Evolutionary conservation across 35 echinoderm and acorn worm genomes (phyloP).

Genomic region (Apostichopus japonicus): DNA sequence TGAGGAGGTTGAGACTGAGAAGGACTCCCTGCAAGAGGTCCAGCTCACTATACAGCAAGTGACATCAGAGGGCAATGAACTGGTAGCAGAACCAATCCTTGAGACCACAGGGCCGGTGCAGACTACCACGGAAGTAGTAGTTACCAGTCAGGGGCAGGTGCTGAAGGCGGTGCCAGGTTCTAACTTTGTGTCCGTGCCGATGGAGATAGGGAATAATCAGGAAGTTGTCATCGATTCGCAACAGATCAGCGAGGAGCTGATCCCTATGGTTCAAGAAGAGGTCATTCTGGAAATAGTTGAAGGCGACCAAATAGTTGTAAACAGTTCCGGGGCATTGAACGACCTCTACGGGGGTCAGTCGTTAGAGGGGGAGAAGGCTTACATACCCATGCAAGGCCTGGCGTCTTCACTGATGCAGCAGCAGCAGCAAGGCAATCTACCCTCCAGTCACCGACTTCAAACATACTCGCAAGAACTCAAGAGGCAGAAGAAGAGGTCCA

Average conservation of each 20-base stretch:
- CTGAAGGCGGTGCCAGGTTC: conserved; percentile 32
- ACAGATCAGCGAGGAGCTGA: conserved; percentile 58
- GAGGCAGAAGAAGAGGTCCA: conserved; percentile 27
- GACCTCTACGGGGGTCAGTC: conserved; percentile 39
- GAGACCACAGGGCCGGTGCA: conserved; percentile 21
- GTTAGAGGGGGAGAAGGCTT: conserved; percentile 7
- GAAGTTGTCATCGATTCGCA: conserved; percentile 52
- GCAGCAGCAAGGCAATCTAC: conserved; percentile 31
- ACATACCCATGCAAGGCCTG: conserved; percentile 31
- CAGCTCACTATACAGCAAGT: neutral
- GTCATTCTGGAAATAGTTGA: conserved; percentile 60
- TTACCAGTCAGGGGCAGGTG: conserved; percentile 41
- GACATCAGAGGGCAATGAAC: neutral
- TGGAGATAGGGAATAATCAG: conserved; percentile 44
- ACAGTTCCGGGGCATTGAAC: conserved; percentile 10
- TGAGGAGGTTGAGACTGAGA: neutral
- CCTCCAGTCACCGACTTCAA: conserved; percentile 45
- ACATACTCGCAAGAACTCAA: conserved; percentile 61
- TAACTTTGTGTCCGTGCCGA: conserved; percentile 21
- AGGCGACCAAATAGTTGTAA: conserved; percentile 56
- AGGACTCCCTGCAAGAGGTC: neutral
- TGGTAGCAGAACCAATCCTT: conserved; percentile 9
- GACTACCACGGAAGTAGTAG: conserved; percentile 41
- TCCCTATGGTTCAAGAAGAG: conserved; percentile 58
- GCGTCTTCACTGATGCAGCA: conserved; percentile 19